Conservation (phyloP, 1,140 invertebrate genomes). For the Megalonaias nervosa region DNA sequence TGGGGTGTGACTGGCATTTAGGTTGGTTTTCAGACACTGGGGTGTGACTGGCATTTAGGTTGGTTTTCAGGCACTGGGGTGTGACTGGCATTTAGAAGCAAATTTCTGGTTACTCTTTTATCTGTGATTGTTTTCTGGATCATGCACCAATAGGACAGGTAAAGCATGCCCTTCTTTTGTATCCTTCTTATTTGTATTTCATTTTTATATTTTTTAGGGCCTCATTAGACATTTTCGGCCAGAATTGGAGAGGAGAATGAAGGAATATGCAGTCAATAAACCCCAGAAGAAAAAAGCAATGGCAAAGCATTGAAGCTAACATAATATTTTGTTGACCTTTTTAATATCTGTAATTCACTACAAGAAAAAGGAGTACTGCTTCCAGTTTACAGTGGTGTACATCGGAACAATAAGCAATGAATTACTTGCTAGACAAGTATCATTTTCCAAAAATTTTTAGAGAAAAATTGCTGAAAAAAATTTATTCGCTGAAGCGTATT, state of each 20-base stretch:
- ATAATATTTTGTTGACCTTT: too few relatives aligned
- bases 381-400: too few relatives aligned
- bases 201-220: conserved; percentile 75
- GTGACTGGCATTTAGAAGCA: background rate
- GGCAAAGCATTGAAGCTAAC: conserved; percentile 2
- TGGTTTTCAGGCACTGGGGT: background rate
- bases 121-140: background rate
- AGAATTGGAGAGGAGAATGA: conserved; percentile 83
- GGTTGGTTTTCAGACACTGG: too few relatives aligned
- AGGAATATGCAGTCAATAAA: conserved; percentile 47
- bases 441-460: too few relatives aligned
- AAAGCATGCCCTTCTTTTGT: conserved; percentile 30
- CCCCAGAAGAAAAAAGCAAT: conserved; percentile 35
- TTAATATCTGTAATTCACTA: too few relatives aligned
- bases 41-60: background rate
- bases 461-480: too few relatives aligned
- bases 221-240: conserved; percentile 98
- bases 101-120: background rate
- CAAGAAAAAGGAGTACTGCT: too few relatives aligned
- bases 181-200: background rate
- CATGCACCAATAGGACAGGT: background rate
- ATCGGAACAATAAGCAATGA: too few relatives aligned
- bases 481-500: too few relatives aligned
- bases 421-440: too few relatives aligned
- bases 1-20: background rate